These are phyloP conservation scores for Norana najaformis DNA, from an alignment of 2,888 invertebrate genomes.

Conservation along the genomic window DNA sequence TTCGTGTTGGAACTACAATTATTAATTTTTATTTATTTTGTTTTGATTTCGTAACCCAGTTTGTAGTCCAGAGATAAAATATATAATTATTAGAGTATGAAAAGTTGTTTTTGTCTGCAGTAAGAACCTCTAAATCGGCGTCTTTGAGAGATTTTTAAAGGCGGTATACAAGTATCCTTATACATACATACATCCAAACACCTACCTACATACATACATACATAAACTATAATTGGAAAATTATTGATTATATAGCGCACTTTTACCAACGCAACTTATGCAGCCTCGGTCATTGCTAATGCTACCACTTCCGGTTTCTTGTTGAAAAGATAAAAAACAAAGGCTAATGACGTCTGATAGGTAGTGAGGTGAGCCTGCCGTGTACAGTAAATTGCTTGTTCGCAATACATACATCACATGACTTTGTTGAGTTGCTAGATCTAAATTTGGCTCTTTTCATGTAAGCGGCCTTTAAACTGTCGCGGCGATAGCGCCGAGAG, in stretches of 20 bases:
- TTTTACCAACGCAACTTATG: not conserved
- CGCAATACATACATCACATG: not conserved
- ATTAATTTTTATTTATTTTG: too few species aligned
- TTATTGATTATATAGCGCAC: too few species aligned
- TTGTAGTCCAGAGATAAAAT: too few species aligned
- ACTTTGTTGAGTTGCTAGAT: not conserved
- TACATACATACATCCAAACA: too few species aligned
- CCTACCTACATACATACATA: conserved; percentile 27
- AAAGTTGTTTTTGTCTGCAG: too few species aligned
- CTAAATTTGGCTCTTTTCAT: not conserved
- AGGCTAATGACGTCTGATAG: not conserved
- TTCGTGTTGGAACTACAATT: too few species aligned
- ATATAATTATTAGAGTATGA: too few species aligned
- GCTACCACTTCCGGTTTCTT: not conserved
- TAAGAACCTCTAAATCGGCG: too few species aligned
- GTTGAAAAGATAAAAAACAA: not conserved
- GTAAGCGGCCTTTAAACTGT: not conserved
- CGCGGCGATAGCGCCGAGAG: not conserved
- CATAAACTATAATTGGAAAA: conserved; percentile 22
- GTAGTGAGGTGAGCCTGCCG: not conserved
- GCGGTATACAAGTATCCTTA: not conserved
- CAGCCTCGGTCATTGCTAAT: too few species aligned
- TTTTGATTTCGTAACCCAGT: too few species aligned
- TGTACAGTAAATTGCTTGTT: not conserved
- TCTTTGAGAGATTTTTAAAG: not conserved